These are phyloP conservation scores for Euplagia quadripunctaria DNA, from an alignment of 2,888 invertebrate genomes.

Conservation along the genomic window DNA sequence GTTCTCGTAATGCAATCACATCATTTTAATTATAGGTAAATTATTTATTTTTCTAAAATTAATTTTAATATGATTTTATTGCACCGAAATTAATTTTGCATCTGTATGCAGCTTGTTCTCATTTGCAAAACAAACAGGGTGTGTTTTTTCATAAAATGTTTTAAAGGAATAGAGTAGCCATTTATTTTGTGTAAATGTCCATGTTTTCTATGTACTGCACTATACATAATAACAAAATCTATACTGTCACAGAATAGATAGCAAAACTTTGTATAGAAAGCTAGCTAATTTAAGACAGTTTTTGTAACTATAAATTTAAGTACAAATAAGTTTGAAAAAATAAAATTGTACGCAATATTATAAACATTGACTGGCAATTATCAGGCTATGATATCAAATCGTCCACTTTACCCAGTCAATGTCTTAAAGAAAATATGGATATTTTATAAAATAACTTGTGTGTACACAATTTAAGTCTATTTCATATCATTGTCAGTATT, in stretches of 20 bases:
- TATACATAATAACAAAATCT: not conserved
- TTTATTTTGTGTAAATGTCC: constrained; percentile 30
- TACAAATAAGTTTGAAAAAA: not conserved
- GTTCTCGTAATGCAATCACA: not conserved
- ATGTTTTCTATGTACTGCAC: constrained; percentile 12
- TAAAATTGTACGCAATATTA: constrained; percentile 4
- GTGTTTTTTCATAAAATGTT: constrained; percentile 44
- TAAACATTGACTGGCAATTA: constrained; percentile 21
- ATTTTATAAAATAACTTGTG: constrained; percentile 7
- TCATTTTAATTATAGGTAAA: not conserved
- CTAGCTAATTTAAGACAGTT: constrained; percentile 7
- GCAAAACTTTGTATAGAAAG: not conserved
- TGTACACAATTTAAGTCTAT: not conserved
- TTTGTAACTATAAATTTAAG: constrained; percentile 30
- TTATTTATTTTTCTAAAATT: not conserved
- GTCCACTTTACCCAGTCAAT: constrained; percentile 27
- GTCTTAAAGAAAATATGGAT: constrained; percentile 19
- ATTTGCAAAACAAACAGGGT: constrained; percentile 55
- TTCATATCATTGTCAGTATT: constrained; percentile 6
- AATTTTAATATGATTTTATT: constrained; percentile 41
- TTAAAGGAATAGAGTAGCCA: constrained; percentile 36
- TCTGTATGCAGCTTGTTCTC: constrained; percentile 48
- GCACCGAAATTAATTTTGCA: constrained; percentile 42
- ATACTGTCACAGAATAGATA: not conserved
- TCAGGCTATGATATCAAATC: constrained; percentile 40